A percentile compares a stretch with the other conserved stretches of the same genome.
These are phyloP conservation scores for Galagoides demidoff DNA, from an alignment of 2,797 vertebrate species.

Conservation along the genomic window DNA sequence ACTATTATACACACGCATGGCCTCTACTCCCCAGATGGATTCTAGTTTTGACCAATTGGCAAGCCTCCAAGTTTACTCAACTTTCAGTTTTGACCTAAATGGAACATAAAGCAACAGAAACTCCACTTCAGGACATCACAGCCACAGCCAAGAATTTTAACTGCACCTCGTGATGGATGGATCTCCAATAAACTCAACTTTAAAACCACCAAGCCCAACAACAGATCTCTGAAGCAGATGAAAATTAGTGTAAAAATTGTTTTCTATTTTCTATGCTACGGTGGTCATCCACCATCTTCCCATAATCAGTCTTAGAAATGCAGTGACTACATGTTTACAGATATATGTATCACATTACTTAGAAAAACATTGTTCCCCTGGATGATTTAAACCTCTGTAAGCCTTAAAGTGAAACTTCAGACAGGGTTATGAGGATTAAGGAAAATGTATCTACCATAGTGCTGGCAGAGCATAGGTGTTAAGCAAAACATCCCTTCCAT, in stretches of 20 bases:
- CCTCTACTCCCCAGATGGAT: not conserved
- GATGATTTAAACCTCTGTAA: conserved; percentile 31
- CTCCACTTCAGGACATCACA: not conserved
- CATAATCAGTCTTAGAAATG: conserved; percentile 7
- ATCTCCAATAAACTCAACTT: not conserved
- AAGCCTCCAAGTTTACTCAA: not conserved
- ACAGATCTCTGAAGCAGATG: not conserved
- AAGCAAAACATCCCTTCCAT: not conserved
- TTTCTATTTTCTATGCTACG: not conserved
- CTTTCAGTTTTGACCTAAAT: not conserved
- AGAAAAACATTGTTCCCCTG: conserved; percentile 18
- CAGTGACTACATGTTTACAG: not conserved
- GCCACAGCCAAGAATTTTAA: not conserved
- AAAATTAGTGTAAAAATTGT: not conserved
- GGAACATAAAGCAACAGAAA: not conserved
- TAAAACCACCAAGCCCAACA: not conserved
- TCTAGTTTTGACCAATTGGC: not conserved
- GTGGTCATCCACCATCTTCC: not conserved
- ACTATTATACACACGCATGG: not conserved
- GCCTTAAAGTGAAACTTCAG: conserved; percentile 1
- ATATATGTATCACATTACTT: not conserved
- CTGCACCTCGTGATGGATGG: not conserved
- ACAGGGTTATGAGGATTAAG: not conserved
- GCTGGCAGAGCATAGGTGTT: not conserved
- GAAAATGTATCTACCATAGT: not conserved